Base-by-base conservation (phyloP, 2,888 invertebrate species). In the Heliconius sara region DNA sequence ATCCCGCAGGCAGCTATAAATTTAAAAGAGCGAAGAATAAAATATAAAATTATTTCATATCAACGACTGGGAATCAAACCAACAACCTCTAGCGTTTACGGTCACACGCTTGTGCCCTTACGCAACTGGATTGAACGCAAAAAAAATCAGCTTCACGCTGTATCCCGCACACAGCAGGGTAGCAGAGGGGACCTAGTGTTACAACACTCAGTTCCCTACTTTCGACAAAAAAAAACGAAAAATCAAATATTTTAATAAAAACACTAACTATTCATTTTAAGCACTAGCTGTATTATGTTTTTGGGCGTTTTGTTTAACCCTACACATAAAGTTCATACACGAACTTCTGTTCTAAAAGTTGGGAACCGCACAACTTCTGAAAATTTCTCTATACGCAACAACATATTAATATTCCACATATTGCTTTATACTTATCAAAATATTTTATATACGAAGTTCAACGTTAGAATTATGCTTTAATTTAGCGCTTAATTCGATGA, bases 341-440 rank as follows among this genome's bases (percentile, higher is more conserved):
- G 13, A 77, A 80, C 77, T 82, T 80, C 75, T 79, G 57, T 34
- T 39, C 60, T n/a, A 78, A 77, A 82, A 82, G 82, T 82, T 76
- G 78, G 72, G 66, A 79, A 82, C 83, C 84, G 72, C 84, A 82
- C 65, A 83, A 82, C 82, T 84, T 78, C 81, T 79, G 81, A 84
- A 84, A 84, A 82, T 84, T 83, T 84, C 79, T 78, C 80, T 83
- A 83, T 80, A 83, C 81, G 70, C 78, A 27, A 70, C 81, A 84
- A 83, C 78, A 80, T 78, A 81, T 77, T 81, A 81, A 82, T 79
- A 80, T 79, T 77, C 79, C 78, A 77, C 79, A 72, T 73, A 57
- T 52, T 79, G 57, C 27, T 72, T 75, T 77, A 77, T 74, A 80
- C 71, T 34, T 47, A 80, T 27, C 39, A 30, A 25, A 72, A 65